Percentiles rank a stretch among this genome's conserved stretches.
Evolutionary conservation across 2,888 invertebrate genomes (phyloP).

Genomic region (Ormyrus rosae): DNA sequence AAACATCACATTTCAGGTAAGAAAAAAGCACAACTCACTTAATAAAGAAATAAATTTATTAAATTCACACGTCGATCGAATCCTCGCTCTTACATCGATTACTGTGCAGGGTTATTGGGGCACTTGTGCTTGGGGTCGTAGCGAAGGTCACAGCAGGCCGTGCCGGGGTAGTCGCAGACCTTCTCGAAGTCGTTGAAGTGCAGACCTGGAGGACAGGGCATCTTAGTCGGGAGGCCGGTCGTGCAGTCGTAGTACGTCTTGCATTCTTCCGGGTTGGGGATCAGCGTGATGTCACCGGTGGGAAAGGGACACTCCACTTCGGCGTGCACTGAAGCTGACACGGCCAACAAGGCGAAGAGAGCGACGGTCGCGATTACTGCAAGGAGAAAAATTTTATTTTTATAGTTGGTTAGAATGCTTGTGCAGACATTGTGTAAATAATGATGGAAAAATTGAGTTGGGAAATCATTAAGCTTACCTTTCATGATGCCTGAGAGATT

Average conservation of each 20-base stretch:
- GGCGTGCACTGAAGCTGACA: neutral
- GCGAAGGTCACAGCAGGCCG: conserved; percentile 8
- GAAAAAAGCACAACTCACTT: too few species aligned
- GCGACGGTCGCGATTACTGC: neutral
- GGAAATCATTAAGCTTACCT: conserved; percentile 1
- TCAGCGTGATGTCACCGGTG: neutral
- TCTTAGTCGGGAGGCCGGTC: neutral
- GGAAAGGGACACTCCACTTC: neutral
- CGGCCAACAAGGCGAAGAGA: neutral
- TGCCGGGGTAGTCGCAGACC: conserved; percentile 1
- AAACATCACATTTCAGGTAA: too few species aligned
- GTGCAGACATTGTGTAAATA: too few species aligned
- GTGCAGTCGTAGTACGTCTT: neutral
- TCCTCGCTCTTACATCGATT: too few species aligned
- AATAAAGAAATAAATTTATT: too few species aligned
- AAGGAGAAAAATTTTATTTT: neutral
- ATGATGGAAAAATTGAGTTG: neutral
- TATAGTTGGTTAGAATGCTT: too few species aligned
- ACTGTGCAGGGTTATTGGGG: neutral
- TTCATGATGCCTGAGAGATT: conserved; percentile 7
- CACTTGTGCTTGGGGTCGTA: neutral
- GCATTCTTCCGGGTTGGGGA: conserved; percentile 1
- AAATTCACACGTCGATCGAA: too few species aligned
- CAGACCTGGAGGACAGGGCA: conserved; percentile 8
- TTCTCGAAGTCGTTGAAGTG: conserved; percentile 9